phyloP scores from a whole-genome alignment of 2,113 vertebrate genomes.

The Machaerirhynchus nigripectus region DNA sequence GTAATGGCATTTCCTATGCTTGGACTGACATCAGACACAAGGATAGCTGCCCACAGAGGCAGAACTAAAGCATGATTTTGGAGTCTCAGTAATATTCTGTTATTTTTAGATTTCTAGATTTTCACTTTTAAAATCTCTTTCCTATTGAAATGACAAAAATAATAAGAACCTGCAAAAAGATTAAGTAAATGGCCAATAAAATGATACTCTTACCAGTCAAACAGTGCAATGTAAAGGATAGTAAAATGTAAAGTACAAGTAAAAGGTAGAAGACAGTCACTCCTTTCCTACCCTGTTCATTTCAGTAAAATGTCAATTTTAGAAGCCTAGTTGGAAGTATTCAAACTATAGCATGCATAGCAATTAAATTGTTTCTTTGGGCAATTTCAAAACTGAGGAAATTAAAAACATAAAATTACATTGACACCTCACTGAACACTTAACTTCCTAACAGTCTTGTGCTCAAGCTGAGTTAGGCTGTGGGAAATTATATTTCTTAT shows the following conservation, averaged over 20 bases:
- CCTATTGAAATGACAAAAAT: not conserved
- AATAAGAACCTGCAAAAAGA: not conserved
- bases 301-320: not conserved
- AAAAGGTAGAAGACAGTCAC: not conserved
- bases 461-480: not conserved
- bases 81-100: not conserved
- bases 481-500: not conserved
- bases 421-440: slow-evolving; percentile 7
- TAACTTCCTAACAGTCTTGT: not conserved
- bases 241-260: no score
- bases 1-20: not conserved
- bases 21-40: not conserved
- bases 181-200: not conserved
- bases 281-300: not conserved
- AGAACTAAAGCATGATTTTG: not conserved
- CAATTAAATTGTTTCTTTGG: slow-evolving; percentile 21
- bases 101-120: not conserved
- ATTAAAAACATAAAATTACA: slow-evolving; percentile 29
- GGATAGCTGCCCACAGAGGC: not conserved
- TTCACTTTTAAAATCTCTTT: not conserved
- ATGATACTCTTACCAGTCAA: not conserved
- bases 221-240: no score
- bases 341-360: not conserved
- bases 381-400: not conserved
- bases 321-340: not conserved